phyloP scores from a whole-genome alignment of 1,140 invertebrate genomes.

The Drosophila saltans region DNA sequence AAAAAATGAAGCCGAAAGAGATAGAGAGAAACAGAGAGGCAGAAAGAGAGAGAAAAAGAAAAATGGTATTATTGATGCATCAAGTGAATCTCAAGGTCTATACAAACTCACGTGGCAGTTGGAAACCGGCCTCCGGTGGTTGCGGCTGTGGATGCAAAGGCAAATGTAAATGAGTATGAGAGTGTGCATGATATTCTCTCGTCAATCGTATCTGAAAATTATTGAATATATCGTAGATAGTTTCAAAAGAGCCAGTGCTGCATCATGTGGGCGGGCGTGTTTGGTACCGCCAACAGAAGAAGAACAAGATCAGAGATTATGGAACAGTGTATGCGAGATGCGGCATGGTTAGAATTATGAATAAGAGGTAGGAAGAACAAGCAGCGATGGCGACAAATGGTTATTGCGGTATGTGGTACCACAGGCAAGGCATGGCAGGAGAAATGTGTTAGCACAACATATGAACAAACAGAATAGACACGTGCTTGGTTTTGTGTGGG shows the following conservation, averaged over 20 bases:
- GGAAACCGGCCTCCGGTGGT: constrained; percentile 86
- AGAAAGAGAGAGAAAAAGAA: constrained; percentile 20
- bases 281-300: constrained; percentile 32
- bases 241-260: constrained; percentile 80
- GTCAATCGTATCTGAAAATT: constrained; percentile 84
- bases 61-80: constrained; percentile 14
- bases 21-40: neutral
- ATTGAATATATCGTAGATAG: constrained; percentile 80
- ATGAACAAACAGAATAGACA: constrained; percentile 39
- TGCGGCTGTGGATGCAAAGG: constrained; percentile 93
- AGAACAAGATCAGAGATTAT: constrained; percentile 46
- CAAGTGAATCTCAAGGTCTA: constrained; percentile 50
- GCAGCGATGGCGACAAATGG: constrained; percentile 29
- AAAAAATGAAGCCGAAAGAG: neutral
- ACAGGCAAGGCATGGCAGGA: constrained; percentile 47
- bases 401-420: constrained; percentile 35
- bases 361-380: constrained; percentile 1
- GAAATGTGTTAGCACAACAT: constrained; percentile 53
- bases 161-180: constrained; percentile 95
- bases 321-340: constrained; percentile 41
- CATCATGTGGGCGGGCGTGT: constrained; percentile 31
- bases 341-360: constrained; percentile 47
- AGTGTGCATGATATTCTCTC: constrained; percentile 84
- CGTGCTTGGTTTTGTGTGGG: constrained; percentile 40
- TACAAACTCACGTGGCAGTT: constrained; percentile 84